Base-by-base conservation (phyloP, 2,888 invertebrate genomes). In the Agriopis marginaria region DNA sequence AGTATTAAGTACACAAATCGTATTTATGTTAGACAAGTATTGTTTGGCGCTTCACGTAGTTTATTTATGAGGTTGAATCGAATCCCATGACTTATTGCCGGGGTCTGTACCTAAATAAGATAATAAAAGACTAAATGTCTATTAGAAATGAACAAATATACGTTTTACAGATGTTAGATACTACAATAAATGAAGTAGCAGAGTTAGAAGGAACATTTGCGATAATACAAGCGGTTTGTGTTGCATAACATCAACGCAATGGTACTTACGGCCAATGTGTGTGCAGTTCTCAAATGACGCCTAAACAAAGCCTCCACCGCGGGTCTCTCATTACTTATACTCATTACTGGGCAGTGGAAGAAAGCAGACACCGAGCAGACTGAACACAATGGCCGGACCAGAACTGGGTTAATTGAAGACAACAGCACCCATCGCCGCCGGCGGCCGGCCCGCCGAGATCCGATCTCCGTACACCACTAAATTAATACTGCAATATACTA, bases 321-420 rank as follows among this genome's bases (percentile, higher is more conserved):
- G 76, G 78, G 83, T 82, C 83, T 85, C 84, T 82, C 87, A 86
- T 87, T 88, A 90, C 89, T 90, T 90, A 88, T 86, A 87, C 84
- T 85, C 86, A 87, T 88, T 86, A 87, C 82, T 82, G 75, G 78
- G 79, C 82, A 84, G 83, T 87, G 87, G 89, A 93, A 89, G 92
- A 93, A 93, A 93, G 93, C 91, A 93, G 93, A 93, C 93, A 90
- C 88, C 87, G 84, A 75, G 85, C 84, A 93, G 92, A 93, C 93
- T 84, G 81, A 77, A 86, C 82, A 93, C 92, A 92, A 91, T 90
- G 89, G 86, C 79, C 84, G 80, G 77, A 82, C 83, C 81, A 86
- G 85, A 93, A 89, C 86, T 92, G 89, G 93, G 93, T 92, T 92
- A 93, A 93, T 92, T 91, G 90, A 90, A 91, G 91, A 89, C 89